Evolutionary conservation across 2,888 invertebrate genomes (phyloP).

Genomic region (Meteorus cinctellus): DNA sequence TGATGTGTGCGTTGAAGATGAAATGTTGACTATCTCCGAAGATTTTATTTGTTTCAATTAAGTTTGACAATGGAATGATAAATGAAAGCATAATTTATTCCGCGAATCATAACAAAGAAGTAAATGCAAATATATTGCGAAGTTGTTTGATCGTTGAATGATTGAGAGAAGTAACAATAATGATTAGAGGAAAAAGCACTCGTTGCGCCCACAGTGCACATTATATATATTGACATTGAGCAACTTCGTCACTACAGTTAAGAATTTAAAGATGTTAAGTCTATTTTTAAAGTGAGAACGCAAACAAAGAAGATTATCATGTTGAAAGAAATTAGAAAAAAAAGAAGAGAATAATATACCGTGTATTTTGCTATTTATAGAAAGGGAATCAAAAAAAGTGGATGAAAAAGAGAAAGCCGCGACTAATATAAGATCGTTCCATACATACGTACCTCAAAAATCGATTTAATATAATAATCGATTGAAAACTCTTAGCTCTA

Average conservation of each 20-base stretch:
- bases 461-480: slow-evolving; percentile 67
- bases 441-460: slow-evolving; percentile 71
- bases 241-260: slow-evolving; percentile 60
- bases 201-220: slow-evolving; percentile 17
- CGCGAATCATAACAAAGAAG: slow-evolving; percentile 16
- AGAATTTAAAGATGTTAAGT: slow-evolving; percentile 70
- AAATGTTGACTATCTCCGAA: slow-evolving; percentile 34
- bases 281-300: slow-evolving; percentile 70
- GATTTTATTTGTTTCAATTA: not conserved
- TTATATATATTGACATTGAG: slow-evolving; percentile 24
- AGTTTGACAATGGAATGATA: not conserved
- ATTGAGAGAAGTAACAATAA: slow-evolving; percentile 13
- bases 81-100: not conserved
- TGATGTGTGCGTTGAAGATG: slow-evolving; percentile 20
- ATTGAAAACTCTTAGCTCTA: slow-evolving; percentile 68
- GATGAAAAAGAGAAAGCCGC: slow-evolving; percentile 36
- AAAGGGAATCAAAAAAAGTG: slow-evolving; percentile 32
- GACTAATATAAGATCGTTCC: slow-evolving; percentile 61
- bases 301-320: slow-evolving; percentile 56
- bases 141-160: slow-evolving; percentile 46
- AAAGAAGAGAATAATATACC: slow-evolving; percentile 49
- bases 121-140: slow-evolving; percentile 41
- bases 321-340: slow-evolving; percentile 46
- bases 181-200: not conserved
- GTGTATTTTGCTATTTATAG: slow-evolving; percentile 70